Base-by-base conservation (phyloP, 2,888 invertebrate species). In the Teleiodes luculella region DNA sequence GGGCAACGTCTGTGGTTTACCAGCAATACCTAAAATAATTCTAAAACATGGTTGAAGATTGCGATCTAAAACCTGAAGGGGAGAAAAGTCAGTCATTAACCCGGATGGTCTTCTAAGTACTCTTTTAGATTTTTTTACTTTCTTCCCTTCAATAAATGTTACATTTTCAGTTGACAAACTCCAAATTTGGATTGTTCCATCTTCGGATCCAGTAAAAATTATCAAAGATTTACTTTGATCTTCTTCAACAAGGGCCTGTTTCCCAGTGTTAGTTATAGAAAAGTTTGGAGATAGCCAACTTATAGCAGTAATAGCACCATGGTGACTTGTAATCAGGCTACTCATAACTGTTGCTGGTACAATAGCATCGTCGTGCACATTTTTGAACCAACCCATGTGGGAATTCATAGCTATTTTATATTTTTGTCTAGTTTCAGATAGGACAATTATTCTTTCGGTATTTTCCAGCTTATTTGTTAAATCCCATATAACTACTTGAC, bases 401-500 rank as follows among this genome's bases (percentile, higher is more conserved):
- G 91, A 90, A 55, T 89, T 90, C 84, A 94, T 92, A 13, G 91
- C 83, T 0, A 82, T 84, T 30, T 91, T 87, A 74, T 94, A 93
- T 62, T 90, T 92, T 64, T 91, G 89, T 75, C 94, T 93, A 0
- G 89, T 91, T 43, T 91, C 85, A 16, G 93, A 93, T 13, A 93
- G 70, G 10, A 92, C 90, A 70, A 92, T 91, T 48, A 92, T 86
- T 37, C 83, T 84, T 66, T 95, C 94, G 1, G 93, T 88, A 59
- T 91, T 90, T 60, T 92, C 90, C 20, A 93, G 80, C 62, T 92
- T 92, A 53, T 92, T 90, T 28, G 90, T 91, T 55, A 94, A 81
- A 73, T 94, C 94, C 95, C 95, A 95, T 41, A 95, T 66, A 14
- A 93, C 83, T 7, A 95, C 78, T 89, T 94, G 92, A 1, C 95